Conservation (phyloP, 2,888 invertebrate genomes). For the Acleris laterana region DNA sequence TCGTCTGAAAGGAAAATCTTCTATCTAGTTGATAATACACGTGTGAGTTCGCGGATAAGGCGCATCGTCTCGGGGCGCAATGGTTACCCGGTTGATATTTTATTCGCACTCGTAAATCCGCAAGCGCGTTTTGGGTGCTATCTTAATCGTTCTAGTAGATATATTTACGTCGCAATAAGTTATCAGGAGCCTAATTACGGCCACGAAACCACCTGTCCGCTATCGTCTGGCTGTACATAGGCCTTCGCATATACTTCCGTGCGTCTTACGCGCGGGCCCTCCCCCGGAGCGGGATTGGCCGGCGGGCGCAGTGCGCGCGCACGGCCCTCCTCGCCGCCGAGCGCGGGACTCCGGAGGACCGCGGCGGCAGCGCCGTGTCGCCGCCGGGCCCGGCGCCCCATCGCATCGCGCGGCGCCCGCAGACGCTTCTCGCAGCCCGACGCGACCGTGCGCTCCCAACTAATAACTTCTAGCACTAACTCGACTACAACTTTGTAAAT, state of each 20-base stretch:
- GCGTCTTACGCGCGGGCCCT: slow-evolving; percentile 81
- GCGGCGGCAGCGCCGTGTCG: slow-evolving; percentile 72
- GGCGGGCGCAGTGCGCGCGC: slow-evolving; percentile 74
- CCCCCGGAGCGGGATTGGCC: slow-evolving; percentile 76
- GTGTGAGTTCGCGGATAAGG: neutral
- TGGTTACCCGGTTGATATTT: slow-evolving; percentile 21
- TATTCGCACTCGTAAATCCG: slow-evolving; percentile 42
- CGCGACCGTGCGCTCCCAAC: slow-evolving; percentile 44
- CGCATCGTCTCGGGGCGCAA: neutral
- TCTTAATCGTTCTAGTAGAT: slow-evolving; percentile 77
- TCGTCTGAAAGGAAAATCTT: too few relatives aligned
- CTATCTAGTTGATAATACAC: neutral
- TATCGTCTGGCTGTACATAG: slow-evolving; percentile 81
- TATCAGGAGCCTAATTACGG: slow-evolving; percentile 82
- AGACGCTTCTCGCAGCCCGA: slow-evolving; percentile 39
- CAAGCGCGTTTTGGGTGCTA: slow-evolving; percentile 64
- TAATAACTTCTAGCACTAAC: slow-evolving; percentile 15
- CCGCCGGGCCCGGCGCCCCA: slow-evolving; percentile 73
- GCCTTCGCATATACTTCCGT: slow-evolving; percentile 84
- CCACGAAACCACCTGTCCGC: slow-evolving; percentile 84
- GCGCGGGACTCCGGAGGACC: slow-evolving; percentile 72
- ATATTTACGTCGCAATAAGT: slow-evolving; percentile 78
- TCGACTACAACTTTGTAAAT: slow-evolving; percentile 38
- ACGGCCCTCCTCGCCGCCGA: slow-evolving; percentile 75
- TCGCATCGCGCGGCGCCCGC: slow-evolving; percentile 56